Conservation (phyloP, 2,113 vertebrate genomes). For the Lamprotornis superbus region DNA sequence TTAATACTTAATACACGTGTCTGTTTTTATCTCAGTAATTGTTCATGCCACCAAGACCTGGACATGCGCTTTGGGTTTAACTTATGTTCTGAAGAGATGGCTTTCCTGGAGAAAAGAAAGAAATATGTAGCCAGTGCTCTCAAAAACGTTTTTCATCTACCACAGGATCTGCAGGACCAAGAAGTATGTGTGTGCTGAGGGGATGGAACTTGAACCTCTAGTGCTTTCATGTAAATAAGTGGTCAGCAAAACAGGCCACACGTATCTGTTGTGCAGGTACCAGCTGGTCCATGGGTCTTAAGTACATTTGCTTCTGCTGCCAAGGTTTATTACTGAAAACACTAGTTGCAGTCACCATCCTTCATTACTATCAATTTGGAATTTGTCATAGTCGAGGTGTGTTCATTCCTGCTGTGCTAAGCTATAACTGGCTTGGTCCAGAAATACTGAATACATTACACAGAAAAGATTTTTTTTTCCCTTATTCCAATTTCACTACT, state of each 20-base stretch:
- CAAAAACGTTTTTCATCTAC: constrained; percentile 77
- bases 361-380: not conserved
- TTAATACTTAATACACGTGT: not conserved
- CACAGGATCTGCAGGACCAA: constrained; percentile 58
- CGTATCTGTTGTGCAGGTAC: not conserved
- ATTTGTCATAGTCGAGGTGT: not conserved
- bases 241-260: not conserved
- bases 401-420: not conserved
- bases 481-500: not conserved
- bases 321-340: not conserved
- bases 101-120: constrained; percentile 79
- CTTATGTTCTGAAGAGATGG: constrained; percentile 77
- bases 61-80: constrained; percentile 81
- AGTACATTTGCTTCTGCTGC: not conserved
- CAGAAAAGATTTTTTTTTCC: not conserved
- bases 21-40: constrained; percentile 34
- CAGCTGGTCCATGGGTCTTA: not conserved
- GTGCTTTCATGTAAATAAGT: not conserved
- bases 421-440: not conserved
- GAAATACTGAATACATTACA: not conserved
- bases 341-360: not conserved
- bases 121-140: constrained; percentile 72
- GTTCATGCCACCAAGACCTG: constrained; percentile 59
- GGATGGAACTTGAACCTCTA: not conserved
- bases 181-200: constrained; percentile 63